A percentile compares a stretch with the other conserved stretches of the same genome.
Conservation (phyloP, 2,888 invertebrate genomes). For the Pristionchus maxplancki region DNA sequence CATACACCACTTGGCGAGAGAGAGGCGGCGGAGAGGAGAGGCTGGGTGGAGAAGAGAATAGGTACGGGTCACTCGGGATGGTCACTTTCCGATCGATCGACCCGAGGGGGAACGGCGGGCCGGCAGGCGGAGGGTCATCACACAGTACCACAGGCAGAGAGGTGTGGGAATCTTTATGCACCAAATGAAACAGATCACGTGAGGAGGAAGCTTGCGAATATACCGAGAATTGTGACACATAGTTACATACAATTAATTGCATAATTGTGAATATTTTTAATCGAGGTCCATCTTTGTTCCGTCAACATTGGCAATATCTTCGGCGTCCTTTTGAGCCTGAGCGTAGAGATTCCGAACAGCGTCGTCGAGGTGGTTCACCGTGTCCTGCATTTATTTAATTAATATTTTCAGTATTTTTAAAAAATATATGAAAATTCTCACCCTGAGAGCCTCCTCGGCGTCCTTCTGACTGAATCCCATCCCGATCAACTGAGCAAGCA, state of each 20-base stretch:
- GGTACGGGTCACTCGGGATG: too few species aligned
- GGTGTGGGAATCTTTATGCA: too few species aligned
- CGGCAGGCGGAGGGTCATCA: too few species aligned
- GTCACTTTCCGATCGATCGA: too few species aligned
- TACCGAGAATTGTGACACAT: background rate
- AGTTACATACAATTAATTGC: background rate
- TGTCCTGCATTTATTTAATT: background rate
- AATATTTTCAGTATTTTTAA: background rate
- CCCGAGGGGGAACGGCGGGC: too few species aligned
- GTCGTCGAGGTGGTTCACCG: background rate
- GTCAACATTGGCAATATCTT: background rate
- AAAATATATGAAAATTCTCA: slow-evolving; percentile 36
- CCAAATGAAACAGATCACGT: background rate
- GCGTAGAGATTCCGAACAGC: background rate
- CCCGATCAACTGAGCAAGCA: slow-evolving; percentile 54
- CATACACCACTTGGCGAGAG: too few species aligned
- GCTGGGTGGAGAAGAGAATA: too few species aligned
- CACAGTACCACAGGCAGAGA: too few species aligned
- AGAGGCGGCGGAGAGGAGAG: too few species aligned
- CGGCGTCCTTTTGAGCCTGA: slow-evolving; percentile 1
- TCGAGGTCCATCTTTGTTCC: background rate
- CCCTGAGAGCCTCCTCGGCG: slow-evolving; percentile 54
- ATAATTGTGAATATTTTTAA: background rate
- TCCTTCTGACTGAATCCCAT: slow-evolving; percentile 54
- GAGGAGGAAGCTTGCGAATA: background rate